Evolutionary conservation across 1,140 invertebrate species (phyloP), one percentile per base, ranked within the genome.

Genomic region (Ylistrum balloti): DNA sequence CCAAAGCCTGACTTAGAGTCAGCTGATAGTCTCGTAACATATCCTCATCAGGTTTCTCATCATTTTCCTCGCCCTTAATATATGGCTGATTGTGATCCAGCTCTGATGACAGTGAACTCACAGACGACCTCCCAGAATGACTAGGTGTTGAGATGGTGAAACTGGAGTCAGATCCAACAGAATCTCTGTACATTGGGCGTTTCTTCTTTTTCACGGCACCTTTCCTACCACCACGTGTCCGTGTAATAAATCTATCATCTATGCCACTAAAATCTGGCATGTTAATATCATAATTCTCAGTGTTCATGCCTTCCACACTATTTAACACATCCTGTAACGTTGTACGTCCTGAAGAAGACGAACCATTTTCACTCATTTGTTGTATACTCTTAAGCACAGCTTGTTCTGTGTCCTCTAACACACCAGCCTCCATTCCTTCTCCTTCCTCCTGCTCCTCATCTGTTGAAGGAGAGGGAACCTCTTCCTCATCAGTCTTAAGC

Each of bases 391-490:
- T 38, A 74, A 95, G 89, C 11, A 94, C 94, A 33, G 92, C 93
- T 74, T 89, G 92, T 85, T 92, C 91, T 38, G 94, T 94, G 89
- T 92, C 88, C 22, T 91, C 90, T 22, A 87, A 89, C 17, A 89
- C 87, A 85, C 34, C 87, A 33, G 33, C 10, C 11, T 86, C 90
- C 15, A 33, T 35, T 34, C 34, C 33, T 86, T 35, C 33, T 32
- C 93, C 92, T 45, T 92, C 92, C 88, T 93, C 93, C 15, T 94
- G n/a, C n/a, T n/a, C 92, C 17, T 97, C 97, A 92, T 97, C 97
- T 85, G 94, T 94, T 38, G 93, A 92, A 41, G 86, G 28, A 86
- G 89, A 90, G 86, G 86, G 33, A 86, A 89, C 32, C 89, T 88
- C 88, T 88, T 89, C n/a, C 87, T 33, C 38, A 87, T 89, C 35